A percentile compares a stretch with the other conserved stretches of the same genome.
Evolutionary conservation across 37 sponge, comb jelly and placozoan genomes (phyloP).

Genomic region (Mnemiopsis leidyi): DNA sequence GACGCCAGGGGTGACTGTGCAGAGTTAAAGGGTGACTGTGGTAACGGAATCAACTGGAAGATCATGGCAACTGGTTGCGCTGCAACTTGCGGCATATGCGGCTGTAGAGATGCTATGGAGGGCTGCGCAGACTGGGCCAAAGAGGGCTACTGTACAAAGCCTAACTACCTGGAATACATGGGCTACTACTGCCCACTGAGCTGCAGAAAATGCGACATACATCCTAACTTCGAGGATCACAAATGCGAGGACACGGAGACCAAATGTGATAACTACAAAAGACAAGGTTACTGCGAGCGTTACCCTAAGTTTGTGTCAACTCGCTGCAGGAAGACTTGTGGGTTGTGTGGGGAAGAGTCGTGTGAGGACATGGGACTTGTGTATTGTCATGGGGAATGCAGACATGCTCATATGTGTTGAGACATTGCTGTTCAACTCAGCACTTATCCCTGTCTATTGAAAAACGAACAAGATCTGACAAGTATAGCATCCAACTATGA

Average conservation of each 20-base stretch:
- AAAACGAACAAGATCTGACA: too few species aligned
- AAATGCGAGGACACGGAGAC: not conserved
- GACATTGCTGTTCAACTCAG: too few species aligned
- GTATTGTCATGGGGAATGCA: not conserved
- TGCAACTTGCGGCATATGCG: not conserved
- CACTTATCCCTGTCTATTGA: too few species aligned
- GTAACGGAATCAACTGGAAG: not conserved
- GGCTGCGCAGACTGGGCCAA: not conserved
- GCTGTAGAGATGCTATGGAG: conserved; percentile 26
- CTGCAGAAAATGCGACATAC: not conserved
- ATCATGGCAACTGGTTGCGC: conserved; percentile 5
- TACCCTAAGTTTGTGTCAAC: conserved; percentile 3
- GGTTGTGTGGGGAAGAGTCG: not conserved
- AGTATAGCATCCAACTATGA: too few species aligned
- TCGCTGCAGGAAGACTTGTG: not conserved
- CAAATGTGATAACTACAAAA: not conserved
- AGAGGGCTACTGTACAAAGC: conserved; percentile 9
- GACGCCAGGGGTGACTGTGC: not conserved
- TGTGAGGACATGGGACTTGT: conserved; percentile 1
- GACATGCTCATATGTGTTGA: conserved; percentile 16
- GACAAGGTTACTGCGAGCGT: not conserved
- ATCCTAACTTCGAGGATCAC: not conserved
- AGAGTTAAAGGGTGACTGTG: conserved; percentile 3
- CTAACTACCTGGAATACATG: conserved; percentile 31
- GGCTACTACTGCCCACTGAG: not conserved